phyloP scores from a whole-genome alignment of 2,888 invertebrate species.

The Stenichneumon culpator region DNA sequence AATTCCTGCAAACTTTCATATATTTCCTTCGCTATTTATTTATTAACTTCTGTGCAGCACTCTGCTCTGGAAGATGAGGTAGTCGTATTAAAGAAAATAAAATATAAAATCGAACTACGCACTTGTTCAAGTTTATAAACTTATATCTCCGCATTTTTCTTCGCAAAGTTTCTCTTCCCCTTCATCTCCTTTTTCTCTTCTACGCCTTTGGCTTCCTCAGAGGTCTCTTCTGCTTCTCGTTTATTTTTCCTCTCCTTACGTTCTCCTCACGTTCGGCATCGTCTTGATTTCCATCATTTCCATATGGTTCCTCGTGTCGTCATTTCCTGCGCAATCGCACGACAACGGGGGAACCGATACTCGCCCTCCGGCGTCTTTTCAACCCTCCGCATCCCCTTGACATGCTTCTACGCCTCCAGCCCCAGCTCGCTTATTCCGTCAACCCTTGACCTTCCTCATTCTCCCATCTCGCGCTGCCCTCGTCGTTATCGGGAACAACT shows the following conservation, averaged over 20 bases:
- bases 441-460: conserved; percentile 68
- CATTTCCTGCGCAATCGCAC: conserved; percentile 44
- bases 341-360: conserved; percentile 45
- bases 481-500: conserved; percentile 11
- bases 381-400: conserved; percentile 50
- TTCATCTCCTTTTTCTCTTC: background rate
- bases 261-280: background rate
- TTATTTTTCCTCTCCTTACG: background rate
- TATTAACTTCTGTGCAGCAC: background rate
- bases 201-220: background rate
- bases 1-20: conserved; percentile 46
- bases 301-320: conserved; percentile 31
- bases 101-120: conserved; percentile 5
- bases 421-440: conserved; percentile 30
- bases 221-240: conserved; percentile 8
- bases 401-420: conserved; percentile 48
- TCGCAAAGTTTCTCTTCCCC: background rate
- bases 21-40: background rate
- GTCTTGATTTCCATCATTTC: background rate
- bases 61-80: conserved; percentile 35
- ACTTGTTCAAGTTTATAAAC: conserved; percentile 24
- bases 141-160: conserved; percentile 36
- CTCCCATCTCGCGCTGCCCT: conserved; percentile 21
- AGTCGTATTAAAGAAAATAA: conserved; percentile 30
- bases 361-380: conserved; percentile 47